phyloP scores from a whole-genome alignment of 2,113 vertebrate species.

The Charadrius vociferus region DNA sequence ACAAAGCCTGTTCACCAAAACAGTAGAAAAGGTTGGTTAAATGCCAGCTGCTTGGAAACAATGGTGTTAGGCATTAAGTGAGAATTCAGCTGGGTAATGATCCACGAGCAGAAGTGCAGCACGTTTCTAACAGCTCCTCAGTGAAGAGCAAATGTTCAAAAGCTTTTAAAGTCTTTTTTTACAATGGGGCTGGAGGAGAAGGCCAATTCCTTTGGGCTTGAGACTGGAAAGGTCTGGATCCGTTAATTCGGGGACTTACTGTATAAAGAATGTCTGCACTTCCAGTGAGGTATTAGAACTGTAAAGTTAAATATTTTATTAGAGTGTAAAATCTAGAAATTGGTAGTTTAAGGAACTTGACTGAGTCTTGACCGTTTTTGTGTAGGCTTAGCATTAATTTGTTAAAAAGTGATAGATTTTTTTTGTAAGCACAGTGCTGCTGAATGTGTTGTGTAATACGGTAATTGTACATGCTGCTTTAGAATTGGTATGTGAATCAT shows the following conservation, averaged over 20 bases:
- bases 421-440: neutral
- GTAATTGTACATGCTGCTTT: neutral
- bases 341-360: neutral
- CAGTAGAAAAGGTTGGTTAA: neutral
- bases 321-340: neutral
- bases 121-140: neutral
- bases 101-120: neutral
- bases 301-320: slow-evolving; percentile 10
- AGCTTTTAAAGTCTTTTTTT: neutral
- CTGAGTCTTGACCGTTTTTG: neutral
- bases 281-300: neutral
- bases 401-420: neutral
- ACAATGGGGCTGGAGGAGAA: neutral
- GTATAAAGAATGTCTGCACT: neutral
- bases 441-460: neutral
- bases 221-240: neutral
- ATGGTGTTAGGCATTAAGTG: neutral
- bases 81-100: neutral
- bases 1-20: neutral
- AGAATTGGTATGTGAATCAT: slow-evolving; percentile 6
- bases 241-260: neutral
- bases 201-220: neutral
- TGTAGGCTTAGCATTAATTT: neutral
- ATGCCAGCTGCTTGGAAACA: neutral
- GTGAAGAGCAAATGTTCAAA: neutral